These are phyloP conservation scores for Clarias batrachus DNA, from an alignment of 2,113 vertebrate species.

Conservation along the genomic window DNA sequence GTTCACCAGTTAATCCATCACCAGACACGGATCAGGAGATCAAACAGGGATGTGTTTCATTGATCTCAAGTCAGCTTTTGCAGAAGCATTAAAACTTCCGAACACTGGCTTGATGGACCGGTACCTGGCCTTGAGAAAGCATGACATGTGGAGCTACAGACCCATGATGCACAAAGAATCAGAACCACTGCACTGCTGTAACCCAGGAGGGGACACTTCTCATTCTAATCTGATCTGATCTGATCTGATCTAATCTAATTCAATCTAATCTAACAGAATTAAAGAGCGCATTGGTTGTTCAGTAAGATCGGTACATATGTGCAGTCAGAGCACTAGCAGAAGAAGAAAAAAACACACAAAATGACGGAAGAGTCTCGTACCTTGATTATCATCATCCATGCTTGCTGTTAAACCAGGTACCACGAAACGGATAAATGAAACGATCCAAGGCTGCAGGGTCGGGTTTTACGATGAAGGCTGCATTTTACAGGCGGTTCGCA, in stretches of 20 bases:
- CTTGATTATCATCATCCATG: conserved; percentile 75
- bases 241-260: not conserved
- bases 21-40: not conserved
- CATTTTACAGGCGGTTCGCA: conserved; percentile 56
- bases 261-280: not conserved
- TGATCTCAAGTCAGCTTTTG: conserved; percentile 9
- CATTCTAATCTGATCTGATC: not conserved
- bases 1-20: not conserved
- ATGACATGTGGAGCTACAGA: not conserved
- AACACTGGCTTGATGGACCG: not conserved
- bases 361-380: conserved; percentile 51
- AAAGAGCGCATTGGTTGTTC: not conserved
- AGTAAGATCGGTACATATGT: not conserved
- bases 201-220: not conserved
- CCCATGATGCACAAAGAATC: not conserved
- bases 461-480: conserved; percentile 54
- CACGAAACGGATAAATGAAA: conserved; percentile 17
- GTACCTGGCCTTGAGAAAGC: not conserved
- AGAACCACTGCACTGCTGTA: not conserved
- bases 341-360: not conserved
- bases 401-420: conserved; percentile 42
- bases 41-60: not conserved
- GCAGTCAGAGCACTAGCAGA: not conserved
- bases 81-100: not conserved
- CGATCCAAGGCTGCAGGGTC: conserved; percentile 13